Evolutionary conservation across 2,888 invertebrate species (phyloP).

Genomic region (Cerastis leucographa): DNA sequence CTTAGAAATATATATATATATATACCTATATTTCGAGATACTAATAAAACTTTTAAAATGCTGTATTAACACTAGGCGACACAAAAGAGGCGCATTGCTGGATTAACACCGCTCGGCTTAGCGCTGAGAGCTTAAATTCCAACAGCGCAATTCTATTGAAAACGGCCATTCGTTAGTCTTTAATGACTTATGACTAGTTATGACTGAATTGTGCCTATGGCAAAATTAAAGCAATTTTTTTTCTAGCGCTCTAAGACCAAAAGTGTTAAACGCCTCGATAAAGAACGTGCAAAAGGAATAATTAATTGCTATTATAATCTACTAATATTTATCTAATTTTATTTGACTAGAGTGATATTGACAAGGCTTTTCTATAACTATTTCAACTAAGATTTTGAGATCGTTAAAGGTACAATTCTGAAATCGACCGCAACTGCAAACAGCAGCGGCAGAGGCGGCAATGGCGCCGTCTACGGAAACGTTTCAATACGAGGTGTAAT

Average conservation of each 20-base stretch:
- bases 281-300: slow-evolving; percentile 39
- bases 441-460: not conserved
- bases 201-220: not conserved
- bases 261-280: not conserved
- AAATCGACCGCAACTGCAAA: not conserved
- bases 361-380: slow-evolving; percentile 44
- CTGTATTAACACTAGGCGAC: not conserved
- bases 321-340: slow-evolving; percentile 21
- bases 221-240: not conserved
- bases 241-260: slow-evolving; percentile 9
- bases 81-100: not conserved
- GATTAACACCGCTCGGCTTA: not conserved
- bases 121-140: not conserved
- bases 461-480: not conserved
- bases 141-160: not conserved
- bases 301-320: slow-evolving; percentile 18
- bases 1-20: not conserved
- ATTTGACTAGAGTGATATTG: slow-evolving; percentile 46
- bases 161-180: not conserved
- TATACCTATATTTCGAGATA: not conserved
- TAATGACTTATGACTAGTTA: not conserved
- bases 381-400: slow-evolving; percentile 31
- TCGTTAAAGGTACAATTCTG: slow-evolving; percentile 27
- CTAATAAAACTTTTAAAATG: not conserved
- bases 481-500: not conserved